Conservation (phyloP, 2,797 vertebrate species). For the Pelodytes ibericus region DNA sequence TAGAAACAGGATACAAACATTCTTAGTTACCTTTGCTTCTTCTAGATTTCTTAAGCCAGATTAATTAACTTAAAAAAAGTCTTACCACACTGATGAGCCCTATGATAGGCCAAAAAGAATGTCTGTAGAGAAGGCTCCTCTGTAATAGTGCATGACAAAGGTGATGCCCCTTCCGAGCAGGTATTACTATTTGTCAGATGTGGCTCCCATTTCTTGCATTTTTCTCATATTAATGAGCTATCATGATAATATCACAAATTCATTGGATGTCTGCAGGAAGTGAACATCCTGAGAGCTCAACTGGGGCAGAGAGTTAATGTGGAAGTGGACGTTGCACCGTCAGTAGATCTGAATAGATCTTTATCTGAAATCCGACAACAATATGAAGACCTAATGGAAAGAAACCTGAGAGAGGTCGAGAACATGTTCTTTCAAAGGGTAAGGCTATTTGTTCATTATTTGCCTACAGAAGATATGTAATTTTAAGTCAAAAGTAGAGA, state of each 20-base stretch:
- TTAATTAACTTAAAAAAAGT: no score
- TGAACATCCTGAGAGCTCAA: slow-evolving; percentile 62
- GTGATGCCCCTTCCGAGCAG: no score
- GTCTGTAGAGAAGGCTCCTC: no score
- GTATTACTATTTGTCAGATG: no score
- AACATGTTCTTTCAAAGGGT: slow-evolving; percentile 65
- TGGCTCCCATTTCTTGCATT: background rate
- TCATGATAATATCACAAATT: background rate
- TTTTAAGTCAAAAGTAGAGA: no score
- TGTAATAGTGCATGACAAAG: no score
- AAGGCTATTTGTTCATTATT: background rate
- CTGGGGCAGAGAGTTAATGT: slow-evolving; percentile 64
- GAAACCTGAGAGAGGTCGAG: slow-evolving; percentile 64
- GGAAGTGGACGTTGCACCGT: slow-evolving; percentile 60
- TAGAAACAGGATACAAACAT: no score
- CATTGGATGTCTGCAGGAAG: slow-evolving; percentile 56
- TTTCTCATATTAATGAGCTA: no score
- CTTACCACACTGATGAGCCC: background rate
- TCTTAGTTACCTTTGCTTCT: no score
- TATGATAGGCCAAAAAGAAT: no score
- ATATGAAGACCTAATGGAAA: slow-evolving; percentile 65
- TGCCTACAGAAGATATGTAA: no score
- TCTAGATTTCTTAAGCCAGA: no score
- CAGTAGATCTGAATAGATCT: slow-evolving; percentile 62
- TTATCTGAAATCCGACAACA: slow-evolving; percentile 66